phyloP scores from a whole-genome alignment of 2,113 vertebrate genomes.

The Apteryx owenii region DNA sequence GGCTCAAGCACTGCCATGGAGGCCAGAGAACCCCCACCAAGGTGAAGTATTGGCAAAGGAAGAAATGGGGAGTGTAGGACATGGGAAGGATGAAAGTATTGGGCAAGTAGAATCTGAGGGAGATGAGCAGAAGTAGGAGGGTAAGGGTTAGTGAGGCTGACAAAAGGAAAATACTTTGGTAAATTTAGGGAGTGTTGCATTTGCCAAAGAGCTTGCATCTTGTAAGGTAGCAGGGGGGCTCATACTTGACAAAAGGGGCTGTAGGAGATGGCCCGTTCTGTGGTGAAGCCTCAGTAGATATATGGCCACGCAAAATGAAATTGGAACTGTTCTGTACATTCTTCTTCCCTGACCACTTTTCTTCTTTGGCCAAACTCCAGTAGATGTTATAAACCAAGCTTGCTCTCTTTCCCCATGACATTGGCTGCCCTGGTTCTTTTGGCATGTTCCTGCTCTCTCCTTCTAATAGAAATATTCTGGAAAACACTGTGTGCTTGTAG shows the following conservation, averaged over 20 bases:
- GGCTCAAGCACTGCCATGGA: background rate
- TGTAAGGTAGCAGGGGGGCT: background rate
- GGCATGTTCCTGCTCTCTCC: background rate
- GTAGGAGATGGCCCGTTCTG: background rate
- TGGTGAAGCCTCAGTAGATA: background rate
- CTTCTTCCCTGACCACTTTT: background rate
- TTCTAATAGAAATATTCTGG: background rate
- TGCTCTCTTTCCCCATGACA: background rate
- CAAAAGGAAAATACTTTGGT: fast-evolving
- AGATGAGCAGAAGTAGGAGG: fast-evolving
- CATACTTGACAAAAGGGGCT: fast-evolving
- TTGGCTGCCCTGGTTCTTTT: conserved; percentile 7
- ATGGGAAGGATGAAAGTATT: background rate
- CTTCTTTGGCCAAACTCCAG: conserved; percentile 1
- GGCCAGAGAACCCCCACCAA: conserved; percentile 59
- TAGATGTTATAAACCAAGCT: background rate
- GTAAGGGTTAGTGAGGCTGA: background rate
- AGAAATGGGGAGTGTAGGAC: background rate
- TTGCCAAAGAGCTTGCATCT: background rate
- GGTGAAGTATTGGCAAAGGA: background rate
- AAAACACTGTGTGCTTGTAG: background rate
- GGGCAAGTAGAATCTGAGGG: background rate
- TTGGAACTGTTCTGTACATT: background rate
- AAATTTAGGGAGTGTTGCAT: fast-evolving
- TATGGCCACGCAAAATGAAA: fast-evolving